phyloP scores from a whole-genome alignment of 2,888 invertebrate species.

The Heliconius erato region DNA sequence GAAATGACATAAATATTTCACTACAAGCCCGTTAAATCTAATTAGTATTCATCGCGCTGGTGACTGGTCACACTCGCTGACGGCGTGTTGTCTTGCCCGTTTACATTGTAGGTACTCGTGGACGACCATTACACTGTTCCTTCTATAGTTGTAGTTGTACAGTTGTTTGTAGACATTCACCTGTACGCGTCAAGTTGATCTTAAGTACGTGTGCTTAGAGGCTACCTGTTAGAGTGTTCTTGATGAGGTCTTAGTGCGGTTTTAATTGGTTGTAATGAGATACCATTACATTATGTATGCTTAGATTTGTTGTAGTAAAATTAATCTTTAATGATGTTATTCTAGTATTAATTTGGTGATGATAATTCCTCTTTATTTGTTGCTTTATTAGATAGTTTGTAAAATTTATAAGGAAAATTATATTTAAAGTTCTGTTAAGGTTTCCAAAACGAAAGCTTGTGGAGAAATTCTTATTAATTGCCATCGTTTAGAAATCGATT shows the following conservation, averaged over 20 bases:
- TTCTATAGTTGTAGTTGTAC: background rate
- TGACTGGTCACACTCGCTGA: constrained; percentile 52
- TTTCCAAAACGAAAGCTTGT: background rate
- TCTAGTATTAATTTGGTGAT: background rate
- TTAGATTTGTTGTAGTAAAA: background rate
- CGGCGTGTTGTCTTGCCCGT: constrained; percentile 42
- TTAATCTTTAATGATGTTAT: background rate
- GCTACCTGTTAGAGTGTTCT: background rate
- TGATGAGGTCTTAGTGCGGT: constrained; percentile 21
- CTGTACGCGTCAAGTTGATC: constrained; percentile 11
- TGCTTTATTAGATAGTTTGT: background rate
- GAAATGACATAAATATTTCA: constrained; percentile 42
- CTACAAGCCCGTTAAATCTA: constrained; percentile 61
- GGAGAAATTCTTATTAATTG: constrained; percentile 16
- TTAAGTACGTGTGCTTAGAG: background rate
- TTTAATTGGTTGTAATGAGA: constrained; percentile 38
- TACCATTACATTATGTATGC: constrained; percentile 16
- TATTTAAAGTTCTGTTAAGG: constrained; percentile 6
- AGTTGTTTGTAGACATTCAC: constrained; percentile 1
- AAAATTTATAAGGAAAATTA: background rate
- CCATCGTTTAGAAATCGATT: constrained; percentile 4
- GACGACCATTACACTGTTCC: constrained; percentile 30
- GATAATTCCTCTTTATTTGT: background rate
- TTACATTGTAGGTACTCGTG: constrained; percentile 28
- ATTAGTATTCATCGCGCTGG: constrained; percentile 69